A percentile compares a stretch with the other conserved stretches of the same genome.
These are phyloP conservation scores for Enteromius unitaeniatus DNA, from an alignment of 2,797 vertebrate species.

Conservation along the genomic window DNA sequence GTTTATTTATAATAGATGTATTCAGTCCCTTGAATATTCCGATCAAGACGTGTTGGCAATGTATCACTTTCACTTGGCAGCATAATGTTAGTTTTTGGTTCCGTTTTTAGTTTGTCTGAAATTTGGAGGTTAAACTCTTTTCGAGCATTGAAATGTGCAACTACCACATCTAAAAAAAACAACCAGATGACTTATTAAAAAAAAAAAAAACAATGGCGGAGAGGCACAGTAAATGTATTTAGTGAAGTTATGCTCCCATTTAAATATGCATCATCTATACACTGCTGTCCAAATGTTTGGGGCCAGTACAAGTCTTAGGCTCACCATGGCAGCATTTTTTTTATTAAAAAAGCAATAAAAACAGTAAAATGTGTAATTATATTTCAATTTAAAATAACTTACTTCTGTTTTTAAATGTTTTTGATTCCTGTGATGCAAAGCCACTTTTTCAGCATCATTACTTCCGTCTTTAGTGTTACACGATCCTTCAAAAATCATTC, in stretches of 20 bases:
- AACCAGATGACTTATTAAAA: neutral
- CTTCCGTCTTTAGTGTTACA: neutral
- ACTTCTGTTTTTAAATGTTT: neutral
- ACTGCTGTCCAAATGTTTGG: too few species aligned
- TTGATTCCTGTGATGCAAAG: neutral
- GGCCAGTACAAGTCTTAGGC: neutral
- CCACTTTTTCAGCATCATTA: neutral
- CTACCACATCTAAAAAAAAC: neutral
- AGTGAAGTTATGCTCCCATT: neutral
- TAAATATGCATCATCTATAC: neutral
- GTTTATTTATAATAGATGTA: slow-evolving; percentile 60
- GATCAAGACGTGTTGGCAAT: slow-evolving; percentile 47
- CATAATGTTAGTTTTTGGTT: slow-evolving; percentile 41
- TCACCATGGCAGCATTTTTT: neutral
- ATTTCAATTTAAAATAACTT: neutral
- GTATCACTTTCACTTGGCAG: slow-evolving; percentile 41
- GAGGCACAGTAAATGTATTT: neutral
- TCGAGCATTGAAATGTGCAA: slow-evolving; percentile 45
- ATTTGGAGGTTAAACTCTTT: slow-evolving; percentile 6
- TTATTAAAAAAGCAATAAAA: neutral
- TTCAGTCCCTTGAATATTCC: slow-evolving; percentile 45
- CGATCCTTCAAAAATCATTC: neutral
- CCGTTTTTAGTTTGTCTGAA: slow-evolving; percentile 30
- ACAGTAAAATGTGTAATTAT: neutral
- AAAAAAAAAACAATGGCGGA: neutral